These are phyloP conservation scores for Galeopsomyia nigrocyanea DNA, from an alignment of 2,888 invertebrate genomes.

Conservation along the genomic window DNA sequence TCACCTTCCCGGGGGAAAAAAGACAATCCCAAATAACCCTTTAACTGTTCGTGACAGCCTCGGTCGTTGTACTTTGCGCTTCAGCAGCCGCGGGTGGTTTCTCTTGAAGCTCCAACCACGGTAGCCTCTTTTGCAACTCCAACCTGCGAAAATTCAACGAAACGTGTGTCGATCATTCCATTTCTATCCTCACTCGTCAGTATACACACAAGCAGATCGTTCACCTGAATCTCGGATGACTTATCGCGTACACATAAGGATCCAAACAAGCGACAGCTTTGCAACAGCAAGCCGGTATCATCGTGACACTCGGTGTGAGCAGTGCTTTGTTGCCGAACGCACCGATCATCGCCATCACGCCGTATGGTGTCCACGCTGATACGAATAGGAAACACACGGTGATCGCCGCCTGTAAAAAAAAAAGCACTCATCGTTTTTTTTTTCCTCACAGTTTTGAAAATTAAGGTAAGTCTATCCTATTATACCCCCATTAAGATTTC, in stretches of 20 bases:
- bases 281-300: constrained; percentile 79
- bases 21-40: too few relatives aligned
- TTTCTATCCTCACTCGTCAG: neutral
- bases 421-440: neutral
- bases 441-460: too few relatives aligned
- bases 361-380: constrained; percentile 84
- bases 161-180: too few relatives aligned
- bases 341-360: constrained; percentile 77
- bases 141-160: constrained; percentile 71
- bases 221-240: constrained; percentile 82
- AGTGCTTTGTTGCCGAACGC: constrained; percentile 78
- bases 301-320: constrained; percentile 80
- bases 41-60: constrained; percentile 34
- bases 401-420: constrained; percentile 82
- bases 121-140: constrained; percentile 85
- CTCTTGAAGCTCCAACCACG: constrained; percentile 74
- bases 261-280: constrained; percentile 85
- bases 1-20: too few relatives aligned
- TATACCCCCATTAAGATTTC: too few relatives aligned
- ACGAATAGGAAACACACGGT: constrained; percentile 81
- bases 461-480: too few relatives aligned
- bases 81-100: constrained; percentile 57
- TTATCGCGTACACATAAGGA: constrained; percentile 84
- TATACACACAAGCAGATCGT: neutral
- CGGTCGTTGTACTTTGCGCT: constrained; percentile 58